A percentile compares a stretch with the other conserved stretches of the same genome.
Evolutionary conservation across 1,140 invertebrate species (phyloP).

Genomic region (Drosophila neocordata): DNA sequence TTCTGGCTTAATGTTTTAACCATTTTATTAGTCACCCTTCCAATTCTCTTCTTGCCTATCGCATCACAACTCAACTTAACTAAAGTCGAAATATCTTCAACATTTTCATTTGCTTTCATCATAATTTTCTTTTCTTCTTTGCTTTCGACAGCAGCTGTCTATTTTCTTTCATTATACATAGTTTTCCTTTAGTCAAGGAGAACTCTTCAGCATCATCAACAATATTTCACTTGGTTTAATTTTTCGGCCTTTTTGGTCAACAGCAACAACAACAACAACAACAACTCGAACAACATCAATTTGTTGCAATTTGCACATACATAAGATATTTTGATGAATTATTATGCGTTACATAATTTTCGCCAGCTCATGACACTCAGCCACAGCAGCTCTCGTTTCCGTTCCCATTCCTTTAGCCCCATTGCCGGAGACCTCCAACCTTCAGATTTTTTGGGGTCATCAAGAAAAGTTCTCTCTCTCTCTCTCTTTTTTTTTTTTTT

Average conservation of each 20-base stretch:
- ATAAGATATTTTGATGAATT: slow-evolving; percentile 64
- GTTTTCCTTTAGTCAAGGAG: slow-evolving; percentile 20
- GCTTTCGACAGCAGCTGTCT: slow-evolving; percentile 41
- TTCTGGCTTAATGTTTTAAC: slow-evolving; percentile 12
- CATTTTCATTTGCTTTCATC: slow-evolving; percentile 32
- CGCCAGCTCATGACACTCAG: slow-evolving; percentile 72
- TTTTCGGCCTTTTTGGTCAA: slow-evolving; percentile 26
- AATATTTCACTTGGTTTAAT: slow-evolving; percentile 70
- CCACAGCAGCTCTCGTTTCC: not conserved
- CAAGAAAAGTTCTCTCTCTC: slow-evolving; percentile 58
- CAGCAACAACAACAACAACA: slow-evolving; percentile 24
- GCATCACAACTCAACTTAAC: no score
- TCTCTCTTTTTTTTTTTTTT: slow-evolving; percentile 7
- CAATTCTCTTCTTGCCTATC: no score
- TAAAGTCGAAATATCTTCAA: not conserved
- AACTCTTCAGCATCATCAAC: slow-evolving; percentile 64
- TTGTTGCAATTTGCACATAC: slow-evolving; percentile 73
- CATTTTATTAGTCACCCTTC: slow-evolving; percentile 38
- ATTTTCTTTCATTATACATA: slow-evolving; percentile 26
- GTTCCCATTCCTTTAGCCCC: not conserved
- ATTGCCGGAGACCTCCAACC: not conserved
- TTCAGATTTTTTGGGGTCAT: slow-evolving; percentile 18
- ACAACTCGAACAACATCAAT: slow-evolving; percentile 45
- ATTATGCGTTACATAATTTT: slow-evolving; percentile 79
- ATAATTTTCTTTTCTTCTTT: not conserved